Conservation (phyloP, 2,888 invertebrate genomes). For the Sphaerophoria rueppellii region DNA sequence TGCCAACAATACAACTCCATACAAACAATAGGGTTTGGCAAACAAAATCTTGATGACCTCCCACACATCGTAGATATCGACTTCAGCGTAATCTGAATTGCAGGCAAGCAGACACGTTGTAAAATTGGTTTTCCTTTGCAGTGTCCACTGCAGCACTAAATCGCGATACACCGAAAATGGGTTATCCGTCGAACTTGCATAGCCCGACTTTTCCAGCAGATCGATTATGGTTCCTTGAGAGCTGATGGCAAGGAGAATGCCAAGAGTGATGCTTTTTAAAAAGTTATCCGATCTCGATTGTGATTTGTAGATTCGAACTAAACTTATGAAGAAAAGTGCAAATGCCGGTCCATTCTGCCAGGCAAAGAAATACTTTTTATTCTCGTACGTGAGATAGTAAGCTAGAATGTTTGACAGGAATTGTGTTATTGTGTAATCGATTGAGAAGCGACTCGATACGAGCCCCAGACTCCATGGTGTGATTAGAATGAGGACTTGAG, state of each 20-base stretch:
- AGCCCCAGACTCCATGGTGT: conserved; percentile 86
- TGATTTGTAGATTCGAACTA: conserved; percentile 75
- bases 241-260: conserved; percentile 78
- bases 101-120: conserved; percentile 80
- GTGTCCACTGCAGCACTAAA: conserved; percentile 79
- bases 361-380: conserved; percentile 79
- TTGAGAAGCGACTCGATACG: conserved; percentile 80
- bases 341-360: conserved; percentile 80
- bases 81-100: conserved; percentile 78
- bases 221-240: conserved; percentile 79
- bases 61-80: conserved; percentile 79
- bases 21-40: conserved; percentile 81
- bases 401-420: conserved; percentile 78
- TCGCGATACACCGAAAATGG: conserved; percentile 78
- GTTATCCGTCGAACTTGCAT: conserved; percentile 77
- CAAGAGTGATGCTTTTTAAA: conserved; percentile 78
- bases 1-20: conserved; percentile 80
- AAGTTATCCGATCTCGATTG: conserved; percentile 75
- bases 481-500: conserved; percentile 89
- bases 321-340: conserved; percentile 78
- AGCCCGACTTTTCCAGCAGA: conserved; percentile 77
- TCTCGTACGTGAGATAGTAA: conserved; percentile 79
- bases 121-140: conserved; percentile 79
- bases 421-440: conserved; percentile 80
- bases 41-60: conserved; percentile 80